These are phyloP conservation scores for Agelastica alni DNA, from an alignment of 2,888 invertebrate species.

Conservation along the genomic window DNA sequence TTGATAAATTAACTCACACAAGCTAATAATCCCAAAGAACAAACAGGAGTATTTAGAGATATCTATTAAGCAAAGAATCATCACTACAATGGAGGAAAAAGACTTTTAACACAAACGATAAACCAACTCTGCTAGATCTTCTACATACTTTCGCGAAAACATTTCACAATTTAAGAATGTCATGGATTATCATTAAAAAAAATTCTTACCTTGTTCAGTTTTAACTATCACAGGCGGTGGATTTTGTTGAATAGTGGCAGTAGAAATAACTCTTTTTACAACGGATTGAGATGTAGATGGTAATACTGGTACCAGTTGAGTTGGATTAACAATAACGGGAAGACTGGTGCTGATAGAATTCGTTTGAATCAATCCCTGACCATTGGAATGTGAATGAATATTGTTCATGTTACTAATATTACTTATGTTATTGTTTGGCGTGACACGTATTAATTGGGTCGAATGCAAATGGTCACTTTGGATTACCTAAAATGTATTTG, in stretches of 20 bases:
- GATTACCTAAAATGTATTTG: constrained; percentile 46
- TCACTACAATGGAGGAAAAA: no score
- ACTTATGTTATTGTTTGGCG: constrained; percentile 46
- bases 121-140: no score
- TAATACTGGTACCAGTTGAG: constrained; percentile 75
- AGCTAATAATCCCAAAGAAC: no score
- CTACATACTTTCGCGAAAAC: no score
- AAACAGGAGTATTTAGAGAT: no score
- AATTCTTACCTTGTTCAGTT: constrained; percentile 48
- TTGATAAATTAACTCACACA: no score
- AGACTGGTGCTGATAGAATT: constrained; percentile 44
- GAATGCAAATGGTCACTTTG: constrained; percentile 51
- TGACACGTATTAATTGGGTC: constrained; percentile 45
- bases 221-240: constrained; percentile 51
- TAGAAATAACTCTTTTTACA: constrained; percentile 49
- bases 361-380: constrained; percentile 56
- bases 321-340: constrained; percentile 82
- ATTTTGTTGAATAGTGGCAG: constrained; percentile 42
- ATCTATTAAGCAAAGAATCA: no score
- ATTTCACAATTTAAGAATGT: no score
- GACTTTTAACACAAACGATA: no score
- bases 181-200: constrained; percentile 2
- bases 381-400: constrained; percentile 42
- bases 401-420: constrained; percentile 30
- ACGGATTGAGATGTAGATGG: constrained; percentile 59